Conservation (phyloP, 1,140 invertebrate species). For the Andrena cerasifolii region DNA sequence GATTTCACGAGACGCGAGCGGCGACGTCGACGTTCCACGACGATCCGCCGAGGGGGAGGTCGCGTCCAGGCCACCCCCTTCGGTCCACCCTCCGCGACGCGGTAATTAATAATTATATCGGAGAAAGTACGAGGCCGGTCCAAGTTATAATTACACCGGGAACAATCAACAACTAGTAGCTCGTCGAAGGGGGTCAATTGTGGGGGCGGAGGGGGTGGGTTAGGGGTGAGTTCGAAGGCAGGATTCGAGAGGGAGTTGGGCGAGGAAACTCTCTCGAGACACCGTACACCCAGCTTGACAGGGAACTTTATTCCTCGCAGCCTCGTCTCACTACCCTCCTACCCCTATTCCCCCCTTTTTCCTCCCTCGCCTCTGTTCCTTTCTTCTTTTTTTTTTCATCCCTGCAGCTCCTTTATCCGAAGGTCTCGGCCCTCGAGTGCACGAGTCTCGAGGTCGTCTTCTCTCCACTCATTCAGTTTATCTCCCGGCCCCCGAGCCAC, state of each 20-base stretch:
- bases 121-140: slow-evolving; percentile 51
- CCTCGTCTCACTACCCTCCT: slow-evolving; percentile 18
- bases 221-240: slow-evolving; percentile 1
- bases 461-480: slow-evolving; percentile 47
- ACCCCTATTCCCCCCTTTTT: not conserved
- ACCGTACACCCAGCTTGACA: slow-evolving; percentile 53
- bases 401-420: slow-evolving; percentile 50
- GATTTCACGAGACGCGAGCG: not conserved
- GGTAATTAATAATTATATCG: slow-evolving; percentile 76
- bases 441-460: slow-evolving; percentile 40
- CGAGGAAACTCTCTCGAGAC: slow-evolving; percentile 60
- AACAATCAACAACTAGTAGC: slow-evolving; percentile 75
- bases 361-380: slow-evolving; percentile 14
- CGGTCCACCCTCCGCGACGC: slow-evolving; percentile 17
- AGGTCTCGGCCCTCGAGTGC: slow-evolving; percentile 61
- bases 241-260: slow-evolving; percentile 33
- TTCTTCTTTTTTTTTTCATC: slow-evolving; percentile 9
- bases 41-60: not conserved
- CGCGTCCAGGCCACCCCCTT: not conserved
- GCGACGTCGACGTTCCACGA: slow-evolving; percentile 3
- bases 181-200: slow-evolving; percentile 14
- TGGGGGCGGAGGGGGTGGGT: not conserved
- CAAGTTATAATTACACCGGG: slow-evolving; percentile 75
- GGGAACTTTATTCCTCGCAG: slow-evolving; percentile 63
- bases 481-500: slow-evolving; percentile 27